Evolutionary conservation across 2,888 invertebrate genomes (phyloP).

Genomic region (Mantis religiosa): DNA sequence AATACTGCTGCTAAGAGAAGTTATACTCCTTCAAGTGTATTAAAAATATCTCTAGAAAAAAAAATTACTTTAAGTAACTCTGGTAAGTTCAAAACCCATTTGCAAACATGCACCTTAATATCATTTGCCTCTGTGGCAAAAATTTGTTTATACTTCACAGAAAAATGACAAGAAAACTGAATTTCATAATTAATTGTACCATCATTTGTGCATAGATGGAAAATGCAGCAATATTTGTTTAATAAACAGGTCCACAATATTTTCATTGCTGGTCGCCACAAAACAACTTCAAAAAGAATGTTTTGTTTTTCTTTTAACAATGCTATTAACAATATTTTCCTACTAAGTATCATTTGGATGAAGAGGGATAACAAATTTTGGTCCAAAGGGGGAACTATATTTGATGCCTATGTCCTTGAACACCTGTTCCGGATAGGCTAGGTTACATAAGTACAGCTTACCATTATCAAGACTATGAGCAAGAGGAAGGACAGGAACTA

Average conservation of each 20-base stretch:
- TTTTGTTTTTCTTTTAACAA: too few species aligned
- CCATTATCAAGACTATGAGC: constrained; percentile 59
- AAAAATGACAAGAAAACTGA: not conserved
- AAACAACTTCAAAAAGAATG: too few species aligned
- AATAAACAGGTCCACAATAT: too few species aligned
- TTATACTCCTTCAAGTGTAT: not conserved
- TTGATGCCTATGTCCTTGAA: constrained; percentile 70
- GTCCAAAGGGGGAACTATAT: constrained; percentile 81
- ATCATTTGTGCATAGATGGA: not conserved
- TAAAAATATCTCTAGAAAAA: not conserved
- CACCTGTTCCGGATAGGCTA: constrained; percentile 74
- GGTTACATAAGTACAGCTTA: constrained; percentile 78
- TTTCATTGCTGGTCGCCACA: not conserved
- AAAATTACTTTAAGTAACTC: not conserved
- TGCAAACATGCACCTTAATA: not conserved
- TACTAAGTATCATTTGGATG: constrained; percentile 42
- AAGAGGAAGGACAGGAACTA: constrained; percentile 68
- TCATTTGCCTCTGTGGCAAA: too few species aligned
- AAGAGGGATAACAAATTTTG: constrained; percentile 75
- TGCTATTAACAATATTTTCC: too few species aligned
- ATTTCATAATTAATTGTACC: not conserved
- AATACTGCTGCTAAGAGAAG: too few species aligned
- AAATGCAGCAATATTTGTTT: not conserved
- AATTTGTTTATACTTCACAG: not conserved
- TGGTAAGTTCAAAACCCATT: not conserved